A percentile compares a stretch with the other conserved stretches of the same genome.
Conservation (phyloP, 1,140 invertebrate species). For the Drosophila parvula region DNA sequence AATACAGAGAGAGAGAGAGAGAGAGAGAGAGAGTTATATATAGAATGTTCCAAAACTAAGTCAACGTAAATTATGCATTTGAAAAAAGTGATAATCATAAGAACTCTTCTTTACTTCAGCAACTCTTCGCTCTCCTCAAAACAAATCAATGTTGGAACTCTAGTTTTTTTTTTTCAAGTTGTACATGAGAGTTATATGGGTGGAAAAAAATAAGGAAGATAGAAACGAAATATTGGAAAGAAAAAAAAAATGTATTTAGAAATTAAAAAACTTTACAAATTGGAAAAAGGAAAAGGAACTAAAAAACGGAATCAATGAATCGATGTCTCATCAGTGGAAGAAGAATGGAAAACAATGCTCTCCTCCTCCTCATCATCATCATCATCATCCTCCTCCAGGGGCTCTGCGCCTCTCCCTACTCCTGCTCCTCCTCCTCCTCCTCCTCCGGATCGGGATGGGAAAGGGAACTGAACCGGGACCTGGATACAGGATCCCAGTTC, state of each 20-base stretch:
- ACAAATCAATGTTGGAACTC: constrained; percentile 33
- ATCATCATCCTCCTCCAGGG: constrained; percentile 17
- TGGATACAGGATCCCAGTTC: background rate
- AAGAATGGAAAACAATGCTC: constrained; percentile 64
- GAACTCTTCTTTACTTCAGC: constrained; percentile 31
- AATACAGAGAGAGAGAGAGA: constrained; percentile 6
- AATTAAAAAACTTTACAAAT: constrained; percentile 39
- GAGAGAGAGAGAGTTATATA: constrained; percentile 39
- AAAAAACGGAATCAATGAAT: constrained; percentile 34
- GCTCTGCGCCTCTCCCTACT: constrained; percentile 50
- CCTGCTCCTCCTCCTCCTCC: constrained; percentile 3
- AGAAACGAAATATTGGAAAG: constrained; percentile 13
- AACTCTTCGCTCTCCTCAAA: constrained; percentile 29
- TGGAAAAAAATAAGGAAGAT: constrained; percentile 20
- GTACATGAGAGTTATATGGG: constrained; percentile 31
- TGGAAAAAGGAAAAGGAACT: constrained; percentile 22
- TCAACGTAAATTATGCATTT: constrained; percentile 54
- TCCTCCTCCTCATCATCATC: constrained; percentile 7
- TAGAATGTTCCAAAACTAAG: constrained; percentile 57
- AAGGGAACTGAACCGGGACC: background rate
- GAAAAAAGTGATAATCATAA: constrained; percentile 42
- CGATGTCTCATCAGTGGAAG: constrained; percentile 41
- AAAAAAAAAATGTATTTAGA: constrained; percentile 27
- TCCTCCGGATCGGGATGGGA: constrained; percentile 6
- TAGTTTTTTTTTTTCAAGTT: constrained; percentile 36